Conservation (phyloP, 2,888 invertebrate genomes). For the Phengaris arion region DNA sequence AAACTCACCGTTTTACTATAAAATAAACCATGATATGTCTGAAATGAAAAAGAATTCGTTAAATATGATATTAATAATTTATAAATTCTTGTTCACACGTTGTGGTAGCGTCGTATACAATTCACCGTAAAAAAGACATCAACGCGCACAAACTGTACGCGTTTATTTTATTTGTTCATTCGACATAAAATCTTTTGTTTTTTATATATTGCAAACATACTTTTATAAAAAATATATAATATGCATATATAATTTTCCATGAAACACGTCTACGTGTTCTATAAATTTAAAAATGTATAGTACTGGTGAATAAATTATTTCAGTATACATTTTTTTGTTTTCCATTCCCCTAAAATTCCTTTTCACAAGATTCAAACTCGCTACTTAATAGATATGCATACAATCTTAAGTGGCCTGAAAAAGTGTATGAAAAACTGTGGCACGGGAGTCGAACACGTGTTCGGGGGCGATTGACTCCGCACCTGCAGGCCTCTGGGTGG, state of each 20-base stretch:
- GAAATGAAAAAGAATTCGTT: too few relatives aligned
- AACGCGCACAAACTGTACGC: slow-evolving; percentile 57
- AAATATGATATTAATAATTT: too few relatives aligned
- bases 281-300: too few relatives aligned
- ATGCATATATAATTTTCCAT: too few relatives aligned
- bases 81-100: neutral
- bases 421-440: slow-evolving; percentile 5
- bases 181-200: neutral
- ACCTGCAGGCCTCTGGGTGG: slow-evolving; percentile 2
- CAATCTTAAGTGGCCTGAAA: slow-evolving; percentile 11
- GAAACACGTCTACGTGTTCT: neutral
- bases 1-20: too few relatives aligned
- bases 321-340: neutral
- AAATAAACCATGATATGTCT: too few relatives aligned
- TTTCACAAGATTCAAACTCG: neutral
- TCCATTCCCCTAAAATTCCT: neutral
- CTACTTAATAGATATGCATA: neutral
- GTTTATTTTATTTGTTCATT: neutral
- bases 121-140: slow-evolving; percentile 60
- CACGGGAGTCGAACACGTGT: slow-evolving; percentile 17
- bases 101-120: neutral
- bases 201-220: neutral
- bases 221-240: too few relatives aligned
- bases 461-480: neutral
- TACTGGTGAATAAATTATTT: too few relatives aligned